phyloP scores from a whole-genome alignment of 2,888 invertebrate genomes.

The Ophioninae sp. region DNA sequence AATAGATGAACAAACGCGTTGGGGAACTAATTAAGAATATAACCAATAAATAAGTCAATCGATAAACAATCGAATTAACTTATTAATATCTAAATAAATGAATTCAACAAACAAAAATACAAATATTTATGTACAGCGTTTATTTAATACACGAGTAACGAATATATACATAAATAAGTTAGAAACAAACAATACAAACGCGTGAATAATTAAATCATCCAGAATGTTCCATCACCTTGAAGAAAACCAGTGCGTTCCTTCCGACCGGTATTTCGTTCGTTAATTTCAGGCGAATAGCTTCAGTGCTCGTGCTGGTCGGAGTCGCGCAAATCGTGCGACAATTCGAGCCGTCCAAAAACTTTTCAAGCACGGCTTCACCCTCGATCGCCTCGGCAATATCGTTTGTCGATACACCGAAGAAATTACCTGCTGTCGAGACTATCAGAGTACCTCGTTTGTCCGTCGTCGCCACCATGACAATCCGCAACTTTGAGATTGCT shows the following conservation, averaged over 20 bases:
- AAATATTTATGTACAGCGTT: too few relatives aligned
- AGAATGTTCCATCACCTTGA: slow-evolving; percentile 72
- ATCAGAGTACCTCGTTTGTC: slow-evolving; percentile 74
- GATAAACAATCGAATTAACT: too few relatives aligned
- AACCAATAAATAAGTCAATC: too few relatives aligned
- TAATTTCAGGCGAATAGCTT: slow-evolving; percentile 67
- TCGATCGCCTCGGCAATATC: slow-evolving; percentile 63
- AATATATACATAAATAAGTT: too few relatives aligned
- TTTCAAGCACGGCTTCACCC: slow-evolving; percentile 70
- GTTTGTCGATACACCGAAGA: slow-evolving; percentile 69
- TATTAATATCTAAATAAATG: too few relatives aligned
- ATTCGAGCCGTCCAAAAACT: slow-evolving; percentile 73
- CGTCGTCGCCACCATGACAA: slow-evolving; percentile 64
- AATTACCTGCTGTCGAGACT: slow-evolving; percentile 75
- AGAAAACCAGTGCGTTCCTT: slow-evolving; percentile 76
- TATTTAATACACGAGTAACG: too few relatives aligned
- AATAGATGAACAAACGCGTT: not conserved
- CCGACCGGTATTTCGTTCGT: slow-evolving; percentile 71
- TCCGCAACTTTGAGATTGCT: slow-evolving; percentile 8
- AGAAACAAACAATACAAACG: not conserved
- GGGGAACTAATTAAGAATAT: too few relatives aligned
- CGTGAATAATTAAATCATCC: not conserved
- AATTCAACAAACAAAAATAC: too few relatives aligned
- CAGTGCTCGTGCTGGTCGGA: slow-evolving; percentile 57
- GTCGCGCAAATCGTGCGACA: slow-evolving; percentile 75